Evolutionary conservation across 2,888 invertebrate genomes (phyloP), one percentile per base, ranked within the genome.

Genomic region (Ferdinandea cuprea): DNA sequence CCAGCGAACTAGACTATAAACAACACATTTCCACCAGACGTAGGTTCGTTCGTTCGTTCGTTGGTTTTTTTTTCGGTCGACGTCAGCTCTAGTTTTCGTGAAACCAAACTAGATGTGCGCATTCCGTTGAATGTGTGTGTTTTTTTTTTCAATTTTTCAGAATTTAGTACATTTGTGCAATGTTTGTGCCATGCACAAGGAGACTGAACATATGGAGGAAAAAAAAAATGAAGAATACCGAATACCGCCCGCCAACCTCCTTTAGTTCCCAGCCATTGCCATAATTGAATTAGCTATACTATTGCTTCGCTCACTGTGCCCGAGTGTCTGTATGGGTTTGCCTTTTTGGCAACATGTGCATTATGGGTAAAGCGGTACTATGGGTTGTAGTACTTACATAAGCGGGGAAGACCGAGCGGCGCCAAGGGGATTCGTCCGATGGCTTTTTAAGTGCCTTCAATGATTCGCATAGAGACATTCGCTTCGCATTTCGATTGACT

Each of bases 1-100:
- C 11, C 44, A 44, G 35, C 7, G 35, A 28, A n/a, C 35, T 48
- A 80, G 68, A 46, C 63, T 80, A 46, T 61, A 65, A 65, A 71
- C 66, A 69, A 74, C 76, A 81, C 54, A 81, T 81, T 76, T 71
- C 42, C 59, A 76, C 81, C 81, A 81, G 81, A 81, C 81, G 71
- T 61, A 42, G 59, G 42, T 71, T 76, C 15, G 59, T 37, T 17
- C 17, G 42, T n/a, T n/a, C n/a, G 42, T 71, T 76, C 15, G n/a
- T 48, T 25, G 25, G 25, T 61, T 68, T 69, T 32, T 69, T 74
- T 74, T 74, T 71, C 40, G 63, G 52, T 72, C 76, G 65, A 76
- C 81, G 76, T 76, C 65, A 76, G 71, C 54, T 71, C 80, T 71
- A 69, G 65, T 52, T 81, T 71, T 81, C 52, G 59, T 71, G 63